Evolutionary conservation across 2,113 vertebrate species (phyloP), one percentile per base, ranked within the genome.

Genomic region (Clarias batrachus): DNA sequence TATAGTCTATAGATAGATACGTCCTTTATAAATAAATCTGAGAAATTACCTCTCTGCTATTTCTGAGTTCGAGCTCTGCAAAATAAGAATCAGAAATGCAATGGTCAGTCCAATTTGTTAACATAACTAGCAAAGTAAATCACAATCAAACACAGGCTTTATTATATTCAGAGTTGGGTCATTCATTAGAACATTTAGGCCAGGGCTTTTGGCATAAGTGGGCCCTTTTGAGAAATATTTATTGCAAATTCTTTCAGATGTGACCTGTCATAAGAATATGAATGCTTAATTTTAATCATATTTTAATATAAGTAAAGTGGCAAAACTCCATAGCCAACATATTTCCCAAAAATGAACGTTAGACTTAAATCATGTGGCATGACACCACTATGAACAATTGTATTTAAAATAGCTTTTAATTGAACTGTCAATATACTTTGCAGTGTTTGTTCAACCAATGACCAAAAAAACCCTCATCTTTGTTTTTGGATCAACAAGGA

Each of bases 1-100:
- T 48, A 48, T 8, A 48, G 48, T 48, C 48, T 48, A 6, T 48
- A 48, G 5, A 6, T 48, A 48, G 41, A 48, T 6, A 48, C 6
- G 41, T 48, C 5, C 41, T 48, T 48, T 48, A 6, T 23, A 14
- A 25, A 30, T 33, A 3, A 78, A 82, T 59, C 19, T 41, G 33
- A 78, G 14, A 25, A 82, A 89, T 90, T 92, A 96, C 95, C 94
- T 95, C 52, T 95, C 94, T 37, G 90, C 87, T 33, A 96, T 92
- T 80, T 95, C 93, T 78, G 93, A 91, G 33, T 89, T 86, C 41
- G 89, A 90, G 3, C 57, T 94, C 95, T 96, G 93, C 90, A 92
- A 93, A 52, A 83, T 0, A 89, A 86, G 48, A 90, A 83, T 57
- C 19, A 85, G 41, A 87, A 82, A 63, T 8, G 68, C 21, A 76